phyloP scores from a whole-genome alignment of 1,140 invertebrate genomes.

The Heliothis subflexa region DNA sequence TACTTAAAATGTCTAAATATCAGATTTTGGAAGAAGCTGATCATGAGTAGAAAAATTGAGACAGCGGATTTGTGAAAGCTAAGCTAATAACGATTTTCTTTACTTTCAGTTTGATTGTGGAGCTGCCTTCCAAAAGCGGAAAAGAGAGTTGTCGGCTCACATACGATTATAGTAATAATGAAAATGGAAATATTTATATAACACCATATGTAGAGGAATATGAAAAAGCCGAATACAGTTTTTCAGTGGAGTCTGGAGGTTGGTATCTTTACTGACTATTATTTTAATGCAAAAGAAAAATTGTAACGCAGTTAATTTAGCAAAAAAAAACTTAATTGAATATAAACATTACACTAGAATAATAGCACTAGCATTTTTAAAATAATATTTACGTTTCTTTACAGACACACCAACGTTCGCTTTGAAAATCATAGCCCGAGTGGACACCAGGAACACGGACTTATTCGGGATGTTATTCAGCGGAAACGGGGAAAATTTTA shows the following conservation, averaged over 20 bases:
- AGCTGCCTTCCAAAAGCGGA: conserved; percentile 19
- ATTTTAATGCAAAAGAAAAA: background rate
- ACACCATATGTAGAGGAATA: background rate
- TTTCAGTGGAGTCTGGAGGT: background rate
- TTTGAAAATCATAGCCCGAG: conserved; percentile 17
- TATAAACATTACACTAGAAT: too few species aligned
- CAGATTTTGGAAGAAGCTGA: background rate
- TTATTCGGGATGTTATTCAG: conserved; percentile 32
- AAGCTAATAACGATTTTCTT: background rate
- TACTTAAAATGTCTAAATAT: background rate
- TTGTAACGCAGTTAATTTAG: too few species aligned
- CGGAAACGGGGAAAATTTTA: conserved; percentile 15
- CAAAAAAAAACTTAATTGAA: too few species aligned
- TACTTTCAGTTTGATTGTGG: conserved; percentile 32
- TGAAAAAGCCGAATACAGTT: background rate
- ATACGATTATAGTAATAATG: conserved; percentile 19
- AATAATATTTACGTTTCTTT: background rate
- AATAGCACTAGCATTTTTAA: too few species aligned
- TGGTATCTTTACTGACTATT: background rate
- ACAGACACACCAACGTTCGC: conserved; percentile 7
- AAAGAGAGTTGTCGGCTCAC: conserved; percentile 10
- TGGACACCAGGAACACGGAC: background rate
- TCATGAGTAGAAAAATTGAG: too few species aligned
- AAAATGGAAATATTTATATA: background rate
- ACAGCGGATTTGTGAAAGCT: too few species aligned